These are phyloP conservation scores for Coremacera marginata DNA, from an alignment of 2,888 invertebrate genomes.

Conservation along the genomic window DNA sequence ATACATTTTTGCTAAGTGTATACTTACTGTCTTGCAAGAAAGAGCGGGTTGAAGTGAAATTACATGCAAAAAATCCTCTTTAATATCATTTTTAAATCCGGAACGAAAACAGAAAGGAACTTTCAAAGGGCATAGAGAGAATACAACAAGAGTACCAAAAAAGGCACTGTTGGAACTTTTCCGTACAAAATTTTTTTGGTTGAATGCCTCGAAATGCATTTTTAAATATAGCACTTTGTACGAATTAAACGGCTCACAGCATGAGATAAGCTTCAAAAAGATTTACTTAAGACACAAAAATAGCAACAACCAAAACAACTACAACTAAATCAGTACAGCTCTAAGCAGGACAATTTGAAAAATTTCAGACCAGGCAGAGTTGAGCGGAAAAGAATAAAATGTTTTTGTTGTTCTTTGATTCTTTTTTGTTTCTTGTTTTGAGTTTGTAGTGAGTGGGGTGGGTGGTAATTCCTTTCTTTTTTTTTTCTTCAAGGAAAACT, in stretches of 20 bases:
- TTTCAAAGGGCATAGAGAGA: no score
- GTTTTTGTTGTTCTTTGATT: no score
- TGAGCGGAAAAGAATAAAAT: background rate
- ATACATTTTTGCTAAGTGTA: no score
- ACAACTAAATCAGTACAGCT: background rate
- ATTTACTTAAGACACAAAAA: constrained; percentile 37
- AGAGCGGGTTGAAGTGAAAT: no score
- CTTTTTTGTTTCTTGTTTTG: background rate
- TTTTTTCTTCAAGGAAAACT: background rate
- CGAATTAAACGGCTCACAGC: constrained; percentile 40
- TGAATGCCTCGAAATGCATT: constrained; percentile 4
- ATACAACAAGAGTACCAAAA: no score
- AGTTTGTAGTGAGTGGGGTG: background rate
- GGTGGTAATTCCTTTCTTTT: background rate
- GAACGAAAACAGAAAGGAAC: no score
- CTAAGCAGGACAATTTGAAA: background rate
- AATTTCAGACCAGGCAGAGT: background rate
- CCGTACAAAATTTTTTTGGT: no score
- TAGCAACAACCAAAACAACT: background rate
- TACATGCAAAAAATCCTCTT: no score
- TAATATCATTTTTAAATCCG: no score
- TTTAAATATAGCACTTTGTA: constrained; percentile 29
- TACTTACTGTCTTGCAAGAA: no score
- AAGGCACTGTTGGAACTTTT: no score
- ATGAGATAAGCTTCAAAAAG: constrained; percentile 40